A percentile compares a stretch with the other conserved stretches of the same genome.
Evolutionary conservation across 2,888 invertebrate genomes (phyloP).

Genomic region (Amblyjoppa fuscipennis): DNA sequence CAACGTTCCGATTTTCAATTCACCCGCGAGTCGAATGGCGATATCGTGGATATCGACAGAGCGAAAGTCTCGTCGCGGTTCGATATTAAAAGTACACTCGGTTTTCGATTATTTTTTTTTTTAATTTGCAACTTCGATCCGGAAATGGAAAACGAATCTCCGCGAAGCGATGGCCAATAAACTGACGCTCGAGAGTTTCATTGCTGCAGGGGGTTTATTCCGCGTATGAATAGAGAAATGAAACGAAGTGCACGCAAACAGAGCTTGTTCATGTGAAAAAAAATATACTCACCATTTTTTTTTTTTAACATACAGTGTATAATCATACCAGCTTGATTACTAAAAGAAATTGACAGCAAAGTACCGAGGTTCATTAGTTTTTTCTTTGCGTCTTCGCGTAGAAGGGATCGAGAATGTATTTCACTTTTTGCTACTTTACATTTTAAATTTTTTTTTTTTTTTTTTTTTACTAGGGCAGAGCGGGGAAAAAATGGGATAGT

Average conservation of each 20-base stretch:
- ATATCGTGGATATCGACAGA: slow-evolving; percentile 1
- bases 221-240: not conserved
- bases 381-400: not conserved
- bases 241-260: not conserved
- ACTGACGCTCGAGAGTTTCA: not conserved
- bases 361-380: not conserved
- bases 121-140: not conserved
- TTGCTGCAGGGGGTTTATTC: not conserved
- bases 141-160: slow-evolving; percentile 25
- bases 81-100: slow-evolving; percentile 1
- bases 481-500: too few species aligned
- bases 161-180: not conserved
- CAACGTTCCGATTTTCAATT: not conserved
- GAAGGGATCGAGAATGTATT: not conserved
- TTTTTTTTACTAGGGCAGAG: too few species aligned
- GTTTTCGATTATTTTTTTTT: not conserved
- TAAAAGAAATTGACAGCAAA: too few species aligned
- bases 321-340: not conserved
- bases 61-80: not conserved
- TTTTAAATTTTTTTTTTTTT: not conserved
- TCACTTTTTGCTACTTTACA: not conserved
- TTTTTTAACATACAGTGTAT: not conserved
- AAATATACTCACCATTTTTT: not conserved
- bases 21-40: not conserved
- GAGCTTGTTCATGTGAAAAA: not conserved